Conservation (phyloP, 2,113 vertebrate genomes). For the Onychostruthus taczanowskii region DNA sequence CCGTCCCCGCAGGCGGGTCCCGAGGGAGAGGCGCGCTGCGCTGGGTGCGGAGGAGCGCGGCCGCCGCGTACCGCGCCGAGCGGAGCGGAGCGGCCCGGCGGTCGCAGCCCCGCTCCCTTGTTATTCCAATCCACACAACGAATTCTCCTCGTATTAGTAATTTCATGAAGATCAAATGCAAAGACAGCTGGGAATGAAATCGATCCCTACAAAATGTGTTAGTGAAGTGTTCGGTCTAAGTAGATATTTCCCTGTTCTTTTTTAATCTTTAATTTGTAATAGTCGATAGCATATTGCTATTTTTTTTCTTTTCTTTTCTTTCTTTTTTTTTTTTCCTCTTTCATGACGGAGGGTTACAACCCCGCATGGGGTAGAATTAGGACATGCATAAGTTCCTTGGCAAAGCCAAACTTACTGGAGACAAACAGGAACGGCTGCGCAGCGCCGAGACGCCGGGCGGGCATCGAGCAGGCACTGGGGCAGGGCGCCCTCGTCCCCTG, state of each 20-base stretch:
- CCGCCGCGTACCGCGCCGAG: too few species aligned
- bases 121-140: background rate
- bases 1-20: background rate
- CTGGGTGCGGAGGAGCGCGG: background rate
- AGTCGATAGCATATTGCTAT: background rate
- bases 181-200: background rate
- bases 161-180: background rate
- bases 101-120: background rate
- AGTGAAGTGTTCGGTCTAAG: background rate
- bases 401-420: background rate
- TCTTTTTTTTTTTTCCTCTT: background rate
- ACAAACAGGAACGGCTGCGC: background rate
- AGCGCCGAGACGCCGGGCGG: background rate
- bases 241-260: background rate
- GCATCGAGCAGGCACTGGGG: background rate
- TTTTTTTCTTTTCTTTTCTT: too few species aligned
- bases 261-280: background rate
- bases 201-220: background rate
- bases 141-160: background rate
- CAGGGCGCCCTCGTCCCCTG: background rate
- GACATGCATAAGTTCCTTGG: background rate
- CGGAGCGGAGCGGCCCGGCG: background rate
- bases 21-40: background rate
- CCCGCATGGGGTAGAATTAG: background rate
- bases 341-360: background rate